A percentile compares a stretch with the other conserved stretches of the same genome.
These are phyloP conservation scores for Sycophaga agraensis DNA, from an alignment of 1,140 invertebrate species.

Conservation along the genomic window DNA sequence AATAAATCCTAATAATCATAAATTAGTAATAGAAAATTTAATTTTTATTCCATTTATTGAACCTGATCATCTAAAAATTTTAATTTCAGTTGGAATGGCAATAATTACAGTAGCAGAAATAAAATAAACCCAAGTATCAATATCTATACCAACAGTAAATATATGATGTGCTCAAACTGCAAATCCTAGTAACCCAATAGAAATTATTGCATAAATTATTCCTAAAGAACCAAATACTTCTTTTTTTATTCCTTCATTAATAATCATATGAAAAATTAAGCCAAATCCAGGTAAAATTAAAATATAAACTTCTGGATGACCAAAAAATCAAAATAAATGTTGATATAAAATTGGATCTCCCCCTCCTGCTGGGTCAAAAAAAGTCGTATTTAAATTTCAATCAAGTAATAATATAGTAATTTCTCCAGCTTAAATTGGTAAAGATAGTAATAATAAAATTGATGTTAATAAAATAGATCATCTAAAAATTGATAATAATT, in stretches of 20 bases:
- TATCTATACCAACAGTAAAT: constrained; percentile 61
- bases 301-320: constrained; percentile 54
- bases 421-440: constrained; percentile 72
- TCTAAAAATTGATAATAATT: no score
- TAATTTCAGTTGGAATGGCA: constrained; percentile 45
- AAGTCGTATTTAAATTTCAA: constrained; percentile 58
- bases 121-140: constrained; percentile 61
- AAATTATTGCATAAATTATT: constrained; percentile 44
- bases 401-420: constrained; percentile 69
- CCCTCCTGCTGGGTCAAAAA: constrained; percentile 57
- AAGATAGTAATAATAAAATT: constrained; percentile 64
- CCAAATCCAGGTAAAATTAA: no score
- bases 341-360: constrained; percentile 61
- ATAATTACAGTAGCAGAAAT: constrained; percentile 48
- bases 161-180: constrained; percentile 58
- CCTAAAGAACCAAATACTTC: constrained; percentile 44
- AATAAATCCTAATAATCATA: constrained; percentile 69
- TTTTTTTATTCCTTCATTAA: constrained; percentile 39
- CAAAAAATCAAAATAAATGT: constrained; percentile 65
- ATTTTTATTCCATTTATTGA: constrained; percentile 48
- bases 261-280: no score
- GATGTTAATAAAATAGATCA: constrained; percentile 72
- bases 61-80: constrained; percentile 50
- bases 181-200: constrained; percentile 38
- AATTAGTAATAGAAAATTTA: constrained; percentile 55